Base-by-base conservation (phyloP, 2,797 vertebrate species). In the Manis pentadactyla region DNA sequence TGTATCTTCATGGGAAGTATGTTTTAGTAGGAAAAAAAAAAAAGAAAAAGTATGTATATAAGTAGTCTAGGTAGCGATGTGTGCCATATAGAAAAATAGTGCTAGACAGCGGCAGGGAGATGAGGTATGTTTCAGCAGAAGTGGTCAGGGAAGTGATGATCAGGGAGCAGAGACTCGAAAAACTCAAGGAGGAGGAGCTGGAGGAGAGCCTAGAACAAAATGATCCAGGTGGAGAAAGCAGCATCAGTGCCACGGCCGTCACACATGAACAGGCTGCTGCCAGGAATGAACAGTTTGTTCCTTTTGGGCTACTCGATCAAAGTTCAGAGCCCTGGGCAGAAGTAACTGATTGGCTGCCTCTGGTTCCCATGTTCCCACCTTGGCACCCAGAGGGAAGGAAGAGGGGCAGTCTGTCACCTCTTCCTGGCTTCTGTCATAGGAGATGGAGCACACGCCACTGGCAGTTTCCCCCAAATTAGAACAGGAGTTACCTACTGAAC, bases 31-130 rank as follows among this genome's bases (percentile, higher is more conserved):
- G 17, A 29, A 21, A 49, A 87, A 39, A 51, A 29, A 55, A 59
- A 59, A 87, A 19, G 59, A 64, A 57, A 90, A 93, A 92, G 81
- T 57, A 85, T 79, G 57, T 71, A n/a, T 12, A 25, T 46, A 69
- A 55, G 81, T 86, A 55, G 81, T 86, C 17, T 79, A 75, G 39
- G 13, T 25, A 78, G 55, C 66, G 57, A 51, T 68, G n/a, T 51
- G 13, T 71, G 31, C 53, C 51, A 11, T 9, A n/a, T 8, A 34
- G 71, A 93, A 84, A 42, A 87, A 53, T 61, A 39, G 13, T 53
- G 31, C 49, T 49, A 68, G 74, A 81, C 46, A 46, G 46, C 11
- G 46, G 14, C 37, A 42, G 17, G 18, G 13, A 66, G 25, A 63
- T 34, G 27, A 73, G 39, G 29, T 9, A 14, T 82, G 1, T 66